These are phyloP conservation scores for Euborellia annulipes DNA, from an alignment of 1,140 invertebrate genomes.

Conservation along the genomic window DNA sequence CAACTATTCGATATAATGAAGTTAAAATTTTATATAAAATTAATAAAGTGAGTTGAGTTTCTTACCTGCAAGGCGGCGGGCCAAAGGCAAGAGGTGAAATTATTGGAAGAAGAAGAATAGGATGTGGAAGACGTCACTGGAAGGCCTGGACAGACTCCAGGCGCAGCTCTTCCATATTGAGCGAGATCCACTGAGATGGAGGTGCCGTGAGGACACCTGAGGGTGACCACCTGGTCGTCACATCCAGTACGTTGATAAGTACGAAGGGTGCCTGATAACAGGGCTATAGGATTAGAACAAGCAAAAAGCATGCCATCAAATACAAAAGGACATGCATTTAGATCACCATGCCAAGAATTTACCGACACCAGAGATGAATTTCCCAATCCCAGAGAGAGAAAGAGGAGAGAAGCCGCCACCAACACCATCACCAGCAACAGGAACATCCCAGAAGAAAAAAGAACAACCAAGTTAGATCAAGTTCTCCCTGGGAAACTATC, in stretches of 20 bases:
- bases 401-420: too few species aligned
- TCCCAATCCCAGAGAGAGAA: too few species aligned
- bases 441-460: too few species aligned
- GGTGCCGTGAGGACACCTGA: conserved; percentile 72
- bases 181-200: conserved; percentile 75
- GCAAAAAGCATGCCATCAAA: conserved; percentile 6
- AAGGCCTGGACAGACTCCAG: conserved; percentile 11
- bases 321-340: background rate
- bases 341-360: too few species aligned
- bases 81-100: conserved; percentile 34
- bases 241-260: conserved; percentile 78
- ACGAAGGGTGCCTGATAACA: conserved; percentile 69
- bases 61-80: conserved; percentile 38
- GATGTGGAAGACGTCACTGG: conserved; percentile 20
- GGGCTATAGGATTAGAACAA: conserved; percentile 39
- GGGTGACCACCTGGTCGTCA: conserved; percentile 65
- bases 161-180: conserved; percentile 37
- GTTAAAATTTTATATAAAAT: too few species aligned
- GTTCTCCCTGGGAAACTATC: too few species aligned
- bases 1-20: too few species aligned
- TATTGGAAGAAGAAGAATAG: conserved; percentile 11
- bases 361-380: too few species aligned
- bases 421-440: too few species aligned
- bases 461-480: too few species aligned
- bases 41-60: too few species aligned